Evolutionary conservation across 2,113 vertebrate species (phyloP), one percentile per base, ranked within the genome.

Genomic region (Microtus montanus): DNA sequence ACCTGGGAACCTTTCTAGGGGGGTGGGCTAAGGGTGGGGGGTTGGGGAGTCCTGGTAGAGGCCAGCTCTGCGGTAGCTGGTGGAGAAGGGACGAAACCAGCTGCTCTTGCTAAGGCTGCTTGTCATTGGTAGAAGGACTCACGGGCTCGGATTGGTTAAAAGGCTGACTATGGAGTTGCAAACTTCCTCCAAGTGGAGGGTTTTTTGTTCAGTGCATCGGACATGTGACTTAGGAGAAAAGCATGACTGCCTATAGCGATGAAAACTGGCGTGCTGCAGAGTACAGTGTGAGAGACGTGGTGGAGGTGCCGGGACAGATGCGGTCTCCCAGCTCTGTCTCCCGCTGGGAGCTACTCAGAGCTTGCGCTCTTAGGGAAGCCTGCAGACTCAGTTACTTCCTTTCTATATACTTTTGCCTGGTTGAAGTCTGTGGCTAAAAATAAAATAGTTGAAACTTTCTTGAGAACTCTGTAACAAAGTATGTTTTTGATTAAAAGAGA

Each of bases 401-500:
- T 96, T n/a, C 94, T 97, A 96, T 97, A 93, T 96, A 92, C 96
- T 97, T 98, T 98, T 97, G 94, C 95, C 96, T 98, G 95, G 92
- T 87, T 95, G 92, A 98, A 97, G 97, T 98, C 98, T 98, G 97
- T 98, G 97, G 97, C 97, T 97, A 89, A 98, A 95, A 93, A 97
- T 12, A 93, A 97, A 20, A 92, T 95, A 98, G 97, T 87, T 96
- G 95, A 98, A 97, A 93, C 96, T 98, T 98, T 97, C 96, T 97
- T 98, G 97, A 98, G 96, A 97, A 97, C 98, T 98, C 97, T 98
- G 98, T 98, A 96, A 97, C 97, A 96, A 97, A 98, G 93, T 98
- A 97, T 98, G 97, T 98, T 98, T 98, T 98, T 98, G 97, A 98
- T 98, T 98, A 98, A 98, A 98, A 98, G 96, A 97, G 96, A 97